Base-by-base conservation (phyloP, 37 sponge, comb jelly and placozoan species). In the Halisarca cf. caerulea region DNA sequence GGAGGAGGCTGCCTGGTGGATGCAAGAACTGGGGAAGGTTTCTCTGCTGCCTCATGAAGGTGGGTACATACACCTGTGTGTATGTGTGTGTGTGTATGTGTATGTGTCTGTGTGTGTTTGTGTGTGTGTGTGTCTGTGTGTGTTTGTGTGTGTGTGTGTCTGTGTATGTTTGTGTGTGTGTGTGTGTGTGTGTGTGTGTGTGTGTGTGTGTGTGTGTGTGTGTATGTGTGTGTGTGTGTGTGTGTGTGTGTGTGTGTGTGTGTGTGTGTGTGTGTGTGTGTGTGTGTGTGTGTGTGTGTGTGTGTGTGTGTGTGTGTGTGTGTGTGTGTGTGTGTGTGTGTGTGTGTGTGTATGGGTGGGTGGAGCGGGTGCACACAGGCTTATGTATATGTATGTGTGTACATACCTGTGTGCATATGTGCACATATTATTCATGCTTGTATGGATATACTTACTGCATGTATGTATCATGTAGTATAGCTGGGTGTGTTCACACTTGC, bases 151-250 rank as follows among this genome's bases (percentile, higher is more conserved):
- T 68, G 33, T 27, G 69, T 68, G 69, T 68, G 69, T 68, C 32
- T 68, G 69, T 68, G 33, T 27, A 4, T 6, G 69, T 68, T 27
- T 68, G 69, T 68, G 33, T 68, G 64, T 62, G 64, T 62, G 64
- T 62, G 64, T 62, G 64, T 62, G 64, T 62, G 64, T 62, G 64
- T 62, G 64, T 62, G 64, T 62, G 64, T 62, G 64, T 62, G 64
- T 62, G 64, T 62, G 64, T 62, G 64, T 68, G 69, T 6, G 69
- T 68, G 33, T 68, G 69, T 68, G 69, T 68, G 69, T 27, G 69
- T 68, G 69, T 27, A 30, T 68, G 60, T 68, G 69, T 68, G 69
- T 68, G 33, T 68, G 69, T 68, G 69, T 68, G 33, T 68, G 69
- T 68, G 33, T 68, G 69, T 68, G 33, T 27, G 33, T 27, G 33